These are phyloP conservation scores for Psilanteris sp. DNA, from an alignment of 1,140 invertebrate species.

Conservation along the genomic window DNA sequence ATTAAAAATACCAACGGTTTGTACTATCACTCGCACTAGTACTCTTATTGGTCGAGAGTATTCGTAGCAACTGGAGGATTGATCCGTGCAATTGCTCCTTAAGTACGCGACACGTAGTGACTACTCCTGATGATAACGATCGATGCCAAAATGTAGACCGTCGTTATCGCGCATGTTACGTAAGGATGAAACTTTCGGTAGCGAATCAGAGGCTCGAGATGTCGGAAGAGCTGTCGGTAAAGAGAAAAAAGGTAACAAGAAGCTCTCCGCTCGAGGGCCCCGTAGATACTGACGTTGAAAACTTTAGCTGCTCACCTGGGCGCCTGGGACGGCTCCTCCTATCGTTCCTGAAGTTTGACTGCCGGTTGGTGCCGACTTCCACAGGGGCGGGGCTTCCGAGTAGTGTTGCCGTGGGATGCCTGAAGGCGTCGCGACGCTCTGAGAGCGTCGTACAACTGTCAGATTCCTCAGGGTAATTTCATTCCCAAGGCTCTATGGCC, in stretches of 20 bases:
- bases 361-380: constrained; percentile 75
- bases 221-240: constrained; percentile 25
- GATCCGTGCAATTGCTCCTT: no score
- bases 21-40: no score
- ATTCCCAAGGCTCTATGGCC: constrained; percentile 53
- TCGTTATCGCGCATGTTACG: constrained; percentile 48
- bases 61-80: no score
- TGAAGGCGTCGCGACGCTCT: constrained; percentile 74
- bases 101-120: constrained; percentile 4
- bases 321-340: constrained; percentile 71
- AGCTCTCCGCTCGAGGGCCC: constrained; percentile 67
- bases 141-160: constrained; percentile 15
- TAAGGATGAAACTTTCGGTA: constrained; percentile 37
- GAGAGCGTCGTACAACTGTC: constrained; percentile 30
- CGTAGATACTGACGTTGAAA: constrained; percentile 70
- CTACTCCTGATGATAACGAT: constrained; percentile 22
- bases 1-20: no score
- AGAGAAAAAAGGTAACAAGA: constrained; percentile 66
- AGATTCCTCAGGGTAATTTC: constrained; percentile 41
- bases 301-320: constrained; percentile 66
- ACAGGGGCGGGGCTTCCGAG: constrained; percentile 76
- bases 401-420: constrained; percentile 48
- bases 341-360: constrained; percentile 68
- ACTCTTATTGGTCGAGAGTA: no score
- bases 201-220: constrained; percentile 56